Percentiles rank a stretch among this genome's conserved stretches.
Conservation (phyloP, 2,113 vertebrate genomes). For the Addax nasomaculatus region DNA sequence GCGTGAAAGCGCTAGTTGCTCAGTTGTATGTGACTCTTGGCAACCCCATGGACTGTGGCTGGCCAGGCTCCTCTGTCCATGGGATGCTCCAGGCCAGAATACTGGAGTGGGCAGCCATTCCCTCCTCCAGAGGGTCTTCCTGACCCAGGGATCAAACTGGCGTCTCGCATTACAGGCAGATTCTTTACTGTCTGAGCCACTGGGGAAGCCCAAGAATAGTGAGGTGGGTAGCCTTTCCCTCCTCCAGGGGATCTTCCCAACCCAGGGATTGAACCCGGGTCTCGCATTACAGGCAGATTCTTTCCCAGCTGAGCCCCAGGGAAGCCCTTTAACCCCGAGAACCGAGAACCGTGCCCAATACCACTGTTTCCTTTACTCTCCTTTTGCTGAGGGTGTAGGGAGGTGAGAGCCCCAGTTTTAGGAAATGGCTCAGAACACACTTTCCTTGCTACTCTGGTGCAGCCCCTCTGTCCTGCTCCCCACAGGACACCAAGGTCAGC, state of each 20-base stretch:
- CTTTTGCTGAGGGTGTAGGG: neutral
- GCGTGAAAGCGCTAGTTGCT: neutral
- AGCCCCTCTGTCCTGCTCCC: neutral
- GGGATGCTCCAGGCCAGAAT: neutral
- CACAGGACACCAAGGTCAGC: neutral
- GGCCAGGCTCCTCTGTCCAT: neutral
- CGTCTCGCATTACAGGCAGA: neutral
- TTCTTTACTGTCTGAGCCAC: neutral
- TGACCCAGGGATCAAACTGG: neutral
- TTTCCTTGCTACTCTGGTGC: neutral
- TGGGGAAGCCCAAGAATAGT: neutral
- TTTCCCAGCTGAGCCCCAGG: neutral
- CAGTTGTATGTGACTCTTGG: neutral
- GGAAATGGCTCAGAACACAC: neutral
- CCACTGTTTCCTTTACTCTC: accelerated
- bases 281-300: neutral
- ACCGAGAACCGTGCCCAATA: neutral
- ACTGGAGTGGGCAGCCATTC: neutral
- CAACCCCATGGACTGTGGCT: neutral
- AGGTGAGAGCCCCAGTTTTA: neutral
- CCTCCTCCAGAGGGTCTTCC: neutral
- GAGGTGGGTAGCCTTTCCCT: neutral
- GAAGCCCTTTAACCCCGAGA: neutral
- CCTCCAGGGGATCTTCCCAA: neutral
- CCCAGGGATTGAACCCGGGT: neutral